Evolutionary conservation across 2,888 invertebrate genomes (phyloP), one percentile per base, ranked within the genome.

Genomic region (Podotricha telesiphe): DNA sequence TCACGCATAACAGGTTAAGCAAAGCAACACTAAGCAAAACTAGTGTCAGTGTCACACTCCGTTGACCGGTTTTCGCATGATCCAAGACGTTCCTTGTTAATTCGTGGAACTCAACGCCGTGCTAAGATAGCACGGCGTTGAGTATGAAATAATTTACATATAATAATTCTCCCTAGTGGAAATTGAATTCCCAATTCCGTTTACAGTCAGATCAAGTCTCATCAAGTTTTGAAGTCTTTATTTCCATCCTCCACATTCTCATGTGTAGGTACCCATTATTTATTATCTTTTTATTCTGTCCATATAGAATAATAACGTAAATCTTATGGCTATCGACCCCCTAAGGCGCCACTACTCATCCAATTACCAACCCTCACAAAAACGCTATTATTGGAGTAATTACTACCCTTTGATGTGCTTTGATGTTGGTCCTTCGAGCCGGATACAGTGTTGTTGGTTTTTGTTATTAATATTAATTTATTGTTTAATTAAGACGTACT

Each of bases 381-480:
- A 78, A 79, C 73, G 78, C 74, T 81, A 76, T 77, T 79, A 78
- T 83, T 76, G 74, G 67, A 74, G 76, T 78, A 76, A 78, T 77
- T 77, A 77, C 73, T 69, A 62, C 71, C 67, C 73, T 71, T 73
- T 71, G 67, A 69, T 56, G 70, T 69, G 56, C 72, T 75, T 75
- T 75, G 75, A 75, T 75, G 71, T 71, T 69, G 68, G 67, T 64
- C 58, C 68, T 69, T 53, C 45, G 37, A 68, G 65, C 55, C 68
- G 68, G 68, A 56, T 65, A 40, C 47, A 51, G 34, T 56, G 45
- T 37, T 59, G 59, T 50, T 51, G 42, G 51, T 67, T 67, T 67
- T 65, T 67, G 51, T 67, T 58, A 67, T 67, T 59, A 67, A 59
- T 67, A 67, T 28, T 51, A 40, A 51, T 67, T 67, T 59, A 59